Conservation (phyloP, 2,113 vertebrate genomes). For the Nestor notabilis region DNA sequence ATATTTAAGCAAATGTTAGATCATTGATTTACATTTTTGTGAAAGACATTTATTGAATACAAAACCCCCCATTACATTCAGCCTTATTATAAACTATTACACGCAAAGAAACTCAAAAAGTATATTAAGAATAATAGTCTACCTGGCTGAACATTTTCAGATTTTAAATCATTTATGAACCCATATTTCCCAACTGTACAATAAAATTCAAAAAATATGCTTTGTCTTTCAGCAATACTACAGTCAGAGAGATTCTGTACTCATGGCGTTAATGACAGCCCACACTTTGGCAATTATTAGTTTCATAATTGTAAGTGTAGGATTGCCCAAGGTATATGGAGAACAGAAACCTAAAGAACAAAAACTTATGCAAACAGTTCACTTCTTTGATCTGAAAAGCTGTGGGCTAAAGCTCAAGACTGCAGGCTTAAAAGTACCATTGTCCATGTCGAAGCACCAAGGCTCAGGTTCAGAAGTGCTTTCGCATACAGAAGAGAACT, state of each 20-base stretch:
- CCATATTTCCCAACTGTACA: conserved; percentile 49
- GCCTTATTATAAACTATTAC: conserved; percentile 53
- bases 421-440: background rate
- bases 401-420: background rate
- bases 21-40: conserved; percentile 49
- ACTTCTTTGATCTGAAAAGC: background rate
- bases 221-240: conserved; percentile 54
- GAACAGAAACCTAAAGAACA: background rate
- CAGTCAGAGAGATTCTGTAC: conserved; percentile 14
- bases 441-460: background rate
- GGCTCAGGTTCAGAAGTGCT: background rate
- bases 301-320: conserved; percentile 10
- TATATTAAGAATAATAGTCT: conserved; percentile 6
- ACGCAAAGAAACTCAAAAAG: conserved; percentile 28
- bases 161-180: conserved; percentile 37
- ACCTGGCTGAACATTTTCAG: conserved; percentile 54
- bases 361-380: background rate
- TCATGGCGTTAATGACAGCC: background rate
- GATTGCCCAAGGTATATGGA: background rate
- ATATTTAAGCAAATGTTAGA: conserved; percentile 33
- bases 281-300: background rate
- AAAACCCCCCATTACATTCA: conserved; percentile 57
- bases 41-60: conserved; percentile 72
- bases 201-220: conserved; percentile 51
- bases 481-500: background rate